Evolutionary conservation across 2,888 invertebrate species (phyloP), one percentile per base, ranked within the genome.

Genomic region (Ctenicera cuprea): DNA sequence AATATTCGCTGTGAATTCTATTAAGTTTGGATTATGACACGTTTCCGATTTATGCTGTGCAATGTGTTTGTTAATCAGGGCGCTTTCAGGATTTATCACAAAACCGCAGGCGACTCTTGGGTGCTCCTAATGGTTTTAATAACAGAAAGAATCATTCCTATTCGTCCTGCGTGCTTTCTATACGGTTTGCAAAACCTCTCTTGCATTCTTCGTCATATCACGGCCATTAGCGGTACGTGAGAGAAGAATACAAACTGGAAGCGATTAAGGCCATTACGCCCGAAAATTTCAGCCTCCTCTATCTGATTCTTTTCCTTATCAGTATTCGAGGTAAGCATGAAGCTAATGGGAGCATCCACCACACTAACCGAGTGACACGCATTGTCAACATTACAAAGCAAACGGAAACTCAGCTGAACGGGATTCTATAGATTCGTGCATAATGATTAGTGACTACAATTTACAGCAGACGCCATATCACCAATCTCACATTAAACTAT

Each of bases 331-430:
- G 62, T 70, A 41, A 33, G 38, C 22, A 62, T 16, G 37, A 16
- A 52, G 26, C 41, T 50, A 62, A 70, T 62, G 45, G 37, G 61
- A 41, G 45, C 43, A 70, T 62, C 45, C 38, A 70, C 41, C 45
- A 43, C 38, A 64, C 70, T 64, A 63, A 71, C 70, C 63, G 64
- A 64, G 20, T 71, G 63, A 71, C 70, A 63, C 70, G 64, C 54
- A 71, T 71, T 64, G 50, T 50, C 38, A 62, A 45, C 59, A 59
- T 65, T 50, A 57, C 57, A 45, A 62, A 62, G 62, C 62, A 38
- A 59, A 59, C 38, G 45, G 26, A 8, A 30, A 7, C 14, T 11
- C 14, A 26, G n/a, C 7, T 30, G 45, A 45, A 62, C 14, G 30
- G 22, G n/a, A 26, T 41, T 43, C 62, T 43, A 62, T 45, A 26